Conservation (phyloP, 2,888 invertebrate genomes). For the Graphium colonna region DNA sequence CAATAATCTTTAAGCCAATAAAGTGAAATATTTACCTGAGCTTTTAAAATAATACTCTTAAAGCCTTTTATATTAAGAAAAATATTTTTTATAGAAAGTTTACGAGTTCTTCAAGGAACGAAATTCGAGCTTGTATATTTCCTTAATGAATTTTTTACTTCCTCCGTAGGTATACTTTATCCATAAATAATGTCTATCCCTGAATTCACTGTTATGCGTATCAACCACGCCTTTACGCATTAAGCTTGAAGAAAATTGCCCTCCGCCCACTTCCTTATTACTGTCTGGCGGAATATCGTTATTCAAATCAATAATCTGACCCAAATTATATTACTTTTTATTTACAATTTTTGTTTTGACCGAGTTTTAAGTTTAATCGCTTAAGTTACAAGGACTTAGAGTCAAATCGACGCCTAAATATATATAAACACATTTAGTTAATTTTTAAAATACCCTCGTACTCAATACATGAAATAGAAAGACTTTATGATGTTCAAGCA, state of each 20-base stretch:
- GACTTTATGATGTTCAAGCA: too few species aligned
- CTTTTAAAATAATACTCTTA: too few species aligned
- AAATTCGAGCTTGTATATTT: background rate
- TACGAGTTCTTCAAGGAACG: too few species aligned
- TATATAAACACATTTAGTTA: too few species aligned
- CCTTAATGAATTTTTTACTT: background rate
- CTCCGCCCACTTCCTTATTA: constrained; percentile 25
- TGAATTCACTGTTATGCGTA: constrained; percentile 13
- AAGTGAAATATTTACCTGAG: too few species aligned
- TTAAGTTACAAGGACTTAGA: background rate
- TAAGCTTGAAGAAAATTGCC: constrained; percentile 23
- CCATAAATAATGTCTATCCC: constrained; percentile 12
- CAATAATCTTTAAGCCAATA: too few species aligned
- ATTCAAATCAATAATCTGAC: constrained; percentile 16
- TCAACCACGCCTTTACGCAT: constrained; percentile 18
- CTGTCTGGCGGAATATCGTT: constrained; percentile 13
- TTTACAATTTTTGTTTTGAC: background rate
- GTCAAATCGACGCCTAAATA: background rate
- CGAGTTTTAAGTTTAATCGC: background rate
- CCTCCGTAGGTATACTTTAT: background rate
- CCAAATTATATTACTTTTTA: background rate
- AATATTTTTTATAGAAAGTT: too few species aligned
- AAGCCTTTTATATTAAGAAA: too few species aligned
- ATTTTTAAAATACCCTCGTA: too few species aligned
- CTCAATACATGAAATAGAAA: too few species aligned